These are phyloP conservation scores for Cervus canadensis DNA, from an alignment of 2,113 vertebrate genomes.

Conservation along the genomic window DNA sequence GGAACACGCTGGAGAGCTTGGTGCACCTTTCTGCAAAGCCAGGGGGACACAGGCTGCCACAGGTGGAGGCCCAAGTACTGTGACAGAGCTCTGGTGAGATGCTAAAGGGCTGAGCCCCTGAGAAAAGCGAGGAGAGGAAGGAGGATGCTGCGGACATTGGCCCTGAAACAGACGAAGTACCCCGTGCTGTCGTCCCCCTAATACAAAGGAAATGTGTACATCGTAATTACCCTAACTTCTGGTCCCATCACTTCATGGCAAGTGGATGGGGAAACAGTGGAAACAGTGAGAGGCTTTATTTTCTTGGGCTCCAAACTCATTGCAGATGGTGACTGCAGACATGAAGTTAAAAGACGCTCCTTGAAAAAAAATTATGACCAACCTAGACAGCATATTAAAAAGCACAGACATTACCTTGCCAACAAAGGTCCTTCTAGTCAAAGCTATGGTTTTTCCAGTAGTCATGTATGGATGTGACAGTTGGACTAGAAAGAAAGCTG, in stretches of 20 bases:
- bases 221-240: background rate
- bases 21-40: background rate
- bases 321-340: background rate
- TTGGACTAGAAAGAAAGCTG: background rate
- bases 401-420: background rate
- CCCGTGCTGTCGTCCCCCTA: accelerated
- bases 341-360: background rate
- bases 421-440: background rate
- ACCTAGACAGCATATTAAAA: background rate
- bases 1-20: no score
- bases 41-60: background rate
- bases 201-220: background rate
- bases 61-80: accelerated
- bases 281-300: background rate
- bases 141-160: background rate
- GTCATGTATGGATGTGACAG: background rate
- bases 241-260: background rate
- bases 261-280: background rate
- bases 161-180: background rate
- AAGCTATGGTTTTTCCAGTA: background rate
- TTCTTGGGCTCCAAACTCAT: background rate
- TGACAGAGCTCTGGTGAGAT: background rate
- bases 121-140: background rate
- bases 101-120: background rate
- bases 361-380: background rate